These are phyloP conservation scores for Gryon sp. DNA, from an alignment of 1,140 invertebrate species.

Conservation along the genomic window DNA sequence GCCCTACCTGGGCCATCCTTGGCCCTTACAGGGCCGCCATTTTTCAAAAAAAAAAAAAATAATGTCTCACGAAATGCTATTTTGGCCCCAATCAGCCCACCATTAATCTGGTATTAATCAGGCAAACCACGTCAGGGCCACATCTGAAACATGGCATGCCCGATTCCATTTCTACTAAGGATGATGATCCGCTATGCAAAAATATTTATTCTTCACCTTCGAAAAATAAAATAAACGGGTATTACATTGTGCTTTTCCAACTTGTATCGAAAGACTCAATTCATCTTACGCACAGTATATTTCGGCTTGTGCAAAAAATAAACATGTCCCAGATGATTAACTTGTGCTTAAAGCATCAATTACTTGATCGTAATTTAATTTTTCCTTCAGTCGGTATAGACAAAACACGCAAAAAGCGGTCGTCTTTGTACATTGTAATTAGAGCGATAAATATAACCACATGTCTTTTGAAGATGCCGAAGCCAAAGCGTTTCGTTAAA, in stretches of 20 bases:
- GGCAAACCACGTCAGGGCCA: too few relatives aligned
- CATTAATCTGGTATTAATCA: too few relatives aligned
- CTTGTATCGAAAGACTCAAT: slow-evolving; percentile 15
- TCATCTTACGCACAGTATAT: slow-evolving; percentile 16
- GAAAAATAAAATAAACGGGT: too few relatives aligned
- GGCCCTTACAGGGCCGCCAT: too few relatives aligned
- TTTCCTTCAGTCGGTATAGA: not conserved
- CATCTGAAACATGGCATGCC: too few relatives aligned
- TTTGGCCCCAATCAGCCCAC: too few relatives aligned
- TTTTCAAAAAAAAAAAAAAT: too few relatives aligned
- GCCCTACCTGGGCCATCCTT: too few relatives aligned
- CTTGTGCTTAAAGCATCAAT: slow-evolving; percentile 35
- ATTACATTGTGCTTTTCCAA: slow-evolving; percentile 6
- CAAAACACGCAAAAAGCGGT: slow-evolving; percentile 25
- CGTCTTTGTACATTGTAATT: slow-evolving; percentile 50
- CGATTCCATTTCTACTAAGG: too few relatives aligned
- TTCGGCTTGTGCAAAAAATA: slow-evolving; percentile 20
- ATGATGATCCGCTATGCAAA: too few relatives aligned
- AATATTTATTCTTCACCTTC: too few relatives aligned
- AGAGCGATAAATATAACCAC: slow-evolving; percentile 43
- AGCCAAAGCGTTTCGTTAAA: slow-evolving; percentile 19
- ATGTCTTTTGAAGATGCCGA: slow-evolving; percentile 42
- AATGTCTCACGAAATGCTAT: too few relatives aligned
- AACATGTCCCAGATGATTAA: slow-evolving; percentile 39
- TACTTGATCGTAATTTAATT: slow-evolving; percentile 49